Percentiles rank a stretch among this genome's conserved stretches.
phyloP scores from a whole-genome alignment of 2,797 vertebrate species.

The Carduelis carduelis region DNA sequence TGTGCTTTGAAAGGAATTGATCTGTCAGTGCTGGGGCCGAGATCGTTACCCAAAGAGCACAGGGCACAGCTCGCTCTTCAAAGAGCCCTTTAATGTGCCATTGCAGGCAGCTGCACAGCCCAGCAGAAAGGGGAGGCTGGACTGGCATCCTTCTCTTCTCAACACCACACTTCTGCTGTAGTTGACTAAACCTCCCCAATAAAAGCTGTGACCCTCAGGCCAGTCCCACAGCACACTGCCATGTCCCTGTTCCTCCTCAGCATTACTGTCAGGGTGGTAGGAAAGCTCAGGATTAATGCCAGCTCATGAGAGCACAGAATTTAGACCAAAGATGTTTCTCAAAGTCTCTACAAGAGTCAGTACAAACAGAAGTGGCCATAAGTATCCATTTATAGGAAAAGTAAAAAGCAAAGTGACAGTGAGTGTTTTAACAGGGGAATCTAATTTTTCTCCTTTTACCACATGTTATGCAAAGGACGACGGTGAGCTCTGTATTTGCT shows the following conservation, averaged over 20 bases:
- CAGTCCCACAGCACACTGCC: not conserved
- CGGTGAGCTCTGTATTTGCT: not conserved
- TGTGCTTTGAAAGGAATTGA: not conserved
- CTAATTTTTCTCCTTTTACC: not conserved
- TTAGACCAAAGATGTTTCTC: not conserved
- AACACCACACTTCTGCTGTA: not conserved
- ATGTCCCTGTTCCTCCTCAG: not conserved
- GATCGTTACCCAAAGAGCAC: not conserved
- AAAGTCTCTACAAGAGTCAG: not conserved
- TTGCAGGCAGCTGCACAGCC: not conserved
- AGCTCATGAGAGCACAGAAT: not conserved
- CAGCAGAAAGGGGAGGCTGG: not conserved
- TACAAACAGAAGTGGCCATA: not conserved
- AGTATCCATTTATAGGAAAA: not conserved
- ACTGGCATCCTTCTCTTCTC: not conserved
- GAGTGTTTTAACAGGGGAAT: not conserved
- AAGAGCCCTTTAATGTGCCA: not conserved
- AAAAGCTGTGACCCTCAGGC: not conserved
- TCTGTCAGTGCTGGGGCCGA: not conserved
- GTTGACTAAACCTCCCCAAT: not conserved
- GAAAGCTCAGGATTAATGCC: not conserved
- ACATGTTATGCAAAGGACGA: not conserved
- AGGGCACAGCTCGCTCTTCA: fast-evolving
- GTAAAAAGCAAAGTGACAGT: not conserved
- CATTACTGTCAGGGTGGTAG: not conserved